These are phyloP conservation scores for Tetrao urogallus DNA, from an alignment of 2,113 vertebrate genomes.

Conservation along the genomic window DNA sequence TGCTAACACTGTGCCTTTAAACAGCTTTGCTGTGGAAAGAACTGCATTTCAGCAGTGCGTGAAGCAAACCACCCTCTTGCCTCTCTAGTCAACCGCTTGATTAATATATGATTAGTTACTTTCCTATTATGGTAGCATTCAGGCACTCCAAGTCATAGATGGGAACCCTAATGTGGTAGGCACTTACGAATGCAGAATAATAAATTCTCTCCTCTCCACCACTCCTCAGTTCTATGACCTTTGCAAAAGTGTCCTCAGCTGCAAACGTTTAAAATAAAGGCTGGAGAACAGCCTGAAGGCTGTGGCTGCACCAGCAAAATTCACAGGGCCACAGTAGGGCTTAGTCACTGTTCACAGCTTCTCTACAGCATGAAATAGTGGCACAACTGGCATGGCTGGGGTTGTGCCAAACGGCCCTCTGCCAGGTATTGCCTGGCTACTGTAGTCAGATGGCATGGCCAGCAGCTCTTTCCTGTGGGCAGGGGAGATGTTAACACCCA, in stretches of 20 bases:
- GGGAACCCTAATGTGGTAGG: slow-evolving; percentile 31
- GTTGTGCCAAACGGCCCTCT: neutral
- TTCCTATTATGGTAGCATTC: slow-evolving; percentile 59
- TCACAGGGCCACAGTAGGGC: neutral
- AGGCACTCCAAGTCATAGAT: neutral
- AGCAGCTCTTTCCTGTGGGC: neutral
- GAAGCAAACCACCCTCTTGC: neutral
- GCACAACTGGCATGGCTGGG: neutral
- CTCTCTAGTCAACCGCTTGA: slow-evolving; percentile 1
- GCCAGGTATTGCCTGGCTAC: neutral
- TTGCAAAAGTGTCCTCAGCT: neutral
- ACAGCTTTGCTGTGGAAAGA: neutral
- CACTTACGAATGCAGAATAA: slow-evolving; percentile 25
- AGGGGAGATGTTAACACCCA: neutral
- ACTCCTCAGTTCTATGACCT: neutral
- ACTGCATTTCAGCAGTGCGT: neutral
- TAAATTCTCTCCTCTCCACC: neutral
- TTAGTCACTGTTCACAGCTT: neutral
- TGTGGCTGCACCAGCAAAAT: neutral
- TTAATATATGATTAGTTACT: slow-evolving; percentile 55
- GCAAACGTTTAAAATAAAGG: neutral
- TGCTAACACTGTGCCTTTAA: slow-evolving; percentile 11
- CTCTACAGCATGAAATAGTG: rapidly evolving
- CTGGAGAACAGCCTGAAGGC: neutral
- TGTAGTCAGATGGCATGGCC: rapidly evolving